These are phyloP conservation scores for Drosophila monieri DNA, from an alignment of 2,888 invertebrate genomes.

Conservation along the genomic window DNA sequence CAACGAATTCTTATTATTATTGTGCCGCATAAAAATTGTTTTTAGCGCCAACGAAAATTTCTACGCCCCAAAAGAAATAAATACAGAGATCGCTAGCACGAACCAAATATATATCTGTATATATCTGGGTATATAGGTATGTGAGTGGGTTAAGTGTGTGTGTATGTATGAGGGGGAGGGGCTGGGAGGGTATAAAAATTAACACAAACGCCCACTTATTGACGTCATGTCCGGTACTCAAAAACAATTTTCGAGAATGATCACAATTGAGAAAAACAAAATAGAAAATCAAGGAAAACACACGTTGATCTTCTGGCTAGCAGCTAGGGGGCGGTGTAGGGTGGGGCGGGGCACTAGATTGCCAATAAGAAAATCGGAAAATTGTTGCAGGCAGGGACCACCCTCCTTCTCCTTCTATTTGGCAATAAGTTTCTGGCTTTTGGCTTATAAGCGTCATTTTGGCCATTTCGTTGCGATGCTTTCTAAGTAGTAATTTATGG, in stretches of 20 bases:
- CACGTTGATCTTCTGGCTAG: constrained; percentile 7
- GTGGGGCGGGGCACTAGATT: constrained; percentile 47
- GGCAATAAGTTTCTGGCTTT: constrained; percentile 56
- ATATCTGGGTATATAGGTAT: constrained; percentile 6
- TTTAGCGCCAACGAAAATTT: constrained; percentile 48
- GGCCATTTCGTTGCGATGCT: not conserved
- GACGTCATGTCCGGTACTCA: constrained; percentile 84
- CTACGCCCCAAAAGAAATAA: constrained; percentile 27
- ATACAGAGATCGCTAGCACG: constrained; percentile 23
- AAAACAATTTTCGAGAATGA: constrained; percentile 80
- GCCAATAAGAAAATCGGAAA: constrained; percentile 63
- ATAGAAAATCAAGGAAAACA: constrained; percentile 66
- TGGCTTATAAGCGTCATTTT: not conserved
- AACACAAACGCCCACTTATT: constrained; percentile 83
- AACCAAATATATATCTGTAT: constrained; percentile 5
- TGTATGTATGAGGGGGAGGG: constrained; percentile 3
- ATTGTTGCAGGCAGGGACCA: constrained; percentile 5
- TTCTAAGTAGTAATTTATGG: constrained; percentile 14
- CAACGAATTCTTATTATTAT: constrained; percentile 60
- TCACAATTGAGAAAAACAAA: constrained; percentile 79
- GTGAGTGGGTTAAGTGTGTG: constrained; percentile 31
- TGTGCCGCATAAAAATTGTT: constrained; percentile 48
- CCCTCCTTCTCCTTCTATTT: constrained; percentile 28
- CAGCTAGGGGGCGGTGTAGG: not conserved
- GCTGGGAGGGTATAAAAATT: constrained; percentile 65